phyloP scores from a whole-genome alignment of 2,797 vertebrate genomes.

The Gambelia wislizenii region DNA sequence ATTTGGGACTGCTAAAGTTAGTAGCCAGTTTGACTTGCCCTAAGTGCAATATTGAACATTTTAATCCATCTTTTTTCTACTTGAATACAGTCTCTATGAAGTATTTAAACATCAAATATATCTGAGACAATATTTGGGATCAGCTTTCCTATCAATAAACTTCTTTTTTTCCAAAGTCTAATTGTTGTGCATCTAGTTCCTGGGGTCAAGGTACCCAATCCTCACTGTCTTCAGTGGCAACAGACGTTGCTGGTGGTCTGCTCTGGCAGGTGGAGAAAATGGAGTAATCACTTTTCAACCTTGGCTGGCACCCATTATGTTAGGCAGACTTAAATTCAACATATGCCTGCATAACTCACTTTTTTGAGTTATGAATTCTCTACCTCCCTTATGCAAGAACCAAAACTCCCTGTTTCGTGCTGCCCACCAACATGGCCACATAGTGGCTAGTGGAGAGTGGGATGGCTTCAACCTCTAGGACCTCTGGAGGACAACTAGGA shows the following conservation, averaged over 20 bases:
- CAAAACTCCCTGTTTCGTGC: no score
- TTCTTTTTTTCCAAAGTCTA: constrained; percentile 57
- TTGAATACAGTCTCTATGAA: constrained; percentile 70
- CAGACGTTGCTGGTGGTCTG: not conserved
- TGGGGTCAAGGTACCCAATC: not conserved
- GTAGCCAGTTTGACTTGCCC: constrained; percentile 66
- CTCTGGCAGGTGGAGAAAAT: not conserved
- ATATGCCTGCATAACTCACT: no score
- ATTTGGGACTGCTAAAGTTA: constrained; percentile 58
- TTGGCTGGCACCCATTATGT: no score
- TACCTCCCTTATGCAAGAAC: no score
- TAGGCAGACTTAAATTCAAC: no score
- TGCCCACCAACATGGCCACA: no score
- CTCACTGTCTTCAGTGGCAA: not conserved
- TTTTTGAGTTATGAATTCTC: no score
- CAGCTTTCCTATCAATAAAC: constrained; percentile 79
- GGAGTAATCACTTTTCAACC: no score
- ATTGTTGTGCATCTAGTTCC: constrained; percentile 24
- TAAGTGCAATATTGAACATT: constrained; percentile 71
- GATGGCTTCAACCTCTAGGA: no score
- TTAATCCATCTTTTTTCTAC: constrained; percentile 69
- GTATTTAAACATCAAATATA: constrained; percentile 68
- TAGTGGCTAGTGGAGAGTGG: no score
- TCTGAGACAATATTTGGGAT: constrained; percentile 71
- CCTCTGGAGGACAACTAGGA: no score